phyloP scores from a whole-genome alignment of 1,140 invertebrate species.

The Drosophila albomicans region DNA sequence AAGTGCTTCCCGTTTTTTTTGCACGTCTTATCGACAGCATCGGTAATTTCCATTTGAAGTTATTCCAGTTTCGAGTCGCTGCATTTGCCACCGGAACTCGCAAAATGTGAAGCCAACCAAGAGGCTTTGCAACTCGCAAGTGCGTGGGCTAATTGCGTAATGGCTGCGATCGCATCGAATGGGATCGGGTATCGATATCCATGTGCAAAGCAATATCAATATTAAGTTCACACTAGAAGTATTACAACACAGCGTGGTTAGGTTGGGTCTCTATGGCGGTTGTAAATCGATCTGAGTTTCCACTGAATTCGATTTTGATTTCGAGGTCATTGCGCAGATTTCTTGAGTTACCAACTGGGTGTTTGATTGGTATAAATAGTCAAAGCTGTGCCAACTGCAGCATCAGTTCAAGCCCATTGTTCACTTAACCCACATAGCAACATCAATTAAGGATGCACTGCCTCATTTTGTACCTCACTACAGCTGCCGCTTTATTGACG shows the following conservation, averaged over 20 bases:
- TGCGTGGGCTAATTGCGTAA: slow-evolving; percentile 60
- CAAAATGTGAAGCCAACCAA: slow-evolving; percentile 35
- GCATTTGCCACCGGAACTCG: slow-evolving; percentile 24
- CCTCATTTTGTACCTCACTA: slow-evolving; percentile 45
- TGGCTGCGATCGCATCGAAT: slow-evolving; percentile 8
- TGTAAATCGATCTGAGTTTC: slow-evolving; percentile 45
- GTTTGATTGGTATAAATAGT: slow-evolving; percentile 61
- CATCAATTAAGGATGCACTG: slow-evolving; percentile 58
- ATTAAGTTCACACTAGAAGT: slow-evolving; percentile 67
- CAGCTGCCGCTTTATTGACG: slow-evolving; percentile 25
- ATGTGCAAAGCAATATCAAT: slow-evolving; percentile 59
- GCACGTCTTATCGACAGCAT: not conserved
- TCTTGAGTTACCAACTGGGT: slow-evolving; percentile 56
- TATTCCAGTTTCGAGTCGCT: not conserved
- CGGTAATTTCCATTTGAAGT: not conserved
- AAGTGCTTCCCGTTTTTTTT: not conserved
- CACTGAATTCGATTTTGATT: slow-evolving; percentile 31
- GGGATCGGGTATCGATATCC: slow-evolving; percentile 42
- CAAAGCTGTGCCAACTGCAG: slow-evolving; percentile 22
- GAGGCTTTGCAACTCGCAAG: slow-evolving; percentile 44
- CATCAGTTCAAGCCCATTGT: slow-evolving; percentile 61
- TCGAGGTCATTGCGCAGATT: slow-evolving; percentile 77
- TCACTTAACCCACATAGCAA: slow-evolving; percentile 3
- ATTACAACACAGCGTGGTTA: slow-evolving; percentile 58
- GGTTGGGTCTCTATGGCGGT: slow-evolving; percentile 9